Conservation (phyloP, 2,797 vertebrate genomes). For the Centroberyx gerrardi region DNA sequence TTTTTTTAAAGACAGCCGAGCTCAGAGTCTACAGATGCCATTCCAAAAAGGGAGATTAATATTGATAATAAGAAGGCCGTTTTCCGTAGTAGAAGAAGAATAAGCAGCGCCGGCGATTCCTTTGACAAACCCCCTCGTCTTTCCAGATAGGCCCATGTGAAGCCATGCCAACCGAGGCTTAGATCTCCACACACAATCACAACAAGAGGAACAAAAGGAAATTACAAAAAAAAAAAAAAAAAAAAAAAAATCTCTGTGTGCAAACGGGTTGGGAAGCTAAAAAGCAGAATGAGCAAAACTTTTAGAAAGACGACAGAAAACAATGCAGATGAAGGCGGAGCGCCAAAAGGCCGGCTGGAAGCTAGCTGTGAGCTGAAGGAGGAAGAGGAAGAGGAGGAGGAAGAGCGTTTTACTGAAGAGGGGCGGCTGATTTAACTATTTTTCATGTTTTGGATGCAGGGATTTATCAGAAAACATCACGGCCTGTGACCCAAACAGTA, state of each 20-base stretch:
- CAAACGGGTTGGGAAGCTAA: constrained; percentile 62
- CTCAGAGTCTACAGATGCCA: constrained; percentile 75
- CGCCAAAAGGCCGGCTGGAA: constrained; percentile 55
- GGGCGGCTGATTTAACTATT: too few relatives aligned
- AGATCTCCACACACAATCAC: constrained; percentile 75
- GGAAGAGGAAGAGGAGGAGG: neutral
- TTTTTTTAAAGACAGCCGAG: constrained; percentile 59
- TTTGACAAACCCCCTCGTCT: constrained; percentile 78
- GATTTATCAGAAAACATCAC: too few relatives aligned
- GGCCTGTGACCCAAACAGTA: too few relatives aligned
- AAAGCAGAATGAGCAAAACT: constrained; percentile 69
- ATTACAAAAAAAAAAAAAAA: constrained; percentile 36
- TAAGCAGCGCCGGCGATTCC: constrained; percentile 70
- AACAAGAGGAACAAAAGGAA: constrained; percentile 73
- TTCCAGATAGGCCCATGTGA: constrained; percentile 76
- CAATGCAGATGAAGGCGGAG: constrained; percentile 61
- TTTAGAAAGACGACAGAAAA: constrained; percentile 66
- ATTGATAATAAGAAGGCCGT: constrained; percentile 77
- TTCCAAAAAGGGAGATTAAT: constrained; percentile 81
- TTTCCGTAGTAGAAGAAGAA: constrained; percentile 72
- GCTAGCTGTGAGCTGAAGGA: constrained; percentile 34
- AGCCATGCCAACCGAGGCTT: constrained; percentile 76
- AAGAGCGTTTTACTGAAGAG: constrained; percentile 38
- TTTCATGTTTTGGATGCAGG: too few relatives aligned
- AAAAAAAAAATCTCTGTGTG: constrained; percentile 32